These are phyloP conservation scores for Rattus rattus DNA, from an alignment of 2,113 vertebrate genomes.

Conservation along the genomic window DNA sequence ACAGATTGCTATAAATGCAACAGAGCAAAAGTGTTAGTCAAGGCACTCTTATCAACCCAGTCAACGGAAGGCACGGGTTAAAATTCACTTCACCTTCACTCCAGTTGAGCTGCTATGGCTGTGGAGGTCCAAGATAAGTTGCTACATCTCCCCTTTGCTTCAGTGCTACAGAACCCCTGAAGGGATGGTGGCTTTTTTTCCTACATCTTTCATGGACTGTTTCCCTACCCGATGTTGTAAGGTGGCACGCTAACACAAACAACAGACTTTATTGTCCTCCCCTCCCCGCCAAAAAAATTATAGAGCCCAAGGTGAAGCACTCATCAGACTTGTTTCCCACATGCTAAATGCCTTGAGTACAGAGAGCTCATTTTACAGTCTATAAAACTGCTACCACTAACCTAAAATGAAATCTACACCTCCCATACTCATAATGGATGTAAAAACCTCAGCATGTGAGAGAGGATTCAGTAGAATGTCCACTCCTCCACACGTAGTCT, in stretches of 20 bases:
- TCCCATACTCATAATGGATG: background rate
- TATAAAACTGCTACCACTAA: background rate
- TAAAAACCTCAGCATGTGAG: background rate
- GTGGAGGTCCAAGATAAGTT: background rate
- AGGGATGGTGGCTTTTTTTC: constrained; percentile 16
- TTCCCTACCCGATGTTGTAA: background rate
- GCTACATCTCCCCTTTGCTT: background rate
- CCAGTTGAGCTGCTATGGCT: background rate
- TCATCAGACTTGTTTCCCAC: constrained; percentile 8
- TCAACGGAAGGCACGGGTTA: background rate
- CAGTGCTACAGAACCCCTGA: background rate
- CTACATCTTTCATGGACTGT: background rate
- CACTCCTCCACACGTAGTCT: background rate
- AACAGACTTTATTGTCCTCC: background rate
- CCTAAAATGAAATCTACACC: constrained; percentile 3
- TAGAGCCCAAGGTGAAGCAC: background rate
- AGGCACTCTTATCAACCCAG: background rate
- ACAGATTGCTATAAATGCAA: background rate
- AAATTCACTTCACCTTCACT: background rate
- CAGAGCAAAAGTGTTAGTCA: background rate
- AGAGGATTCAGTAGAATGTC: too few species aligned
- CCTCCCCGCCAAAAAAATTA: background rate
- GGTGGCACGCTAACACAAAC: background rate
- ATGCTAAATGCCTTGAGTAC: background rate
- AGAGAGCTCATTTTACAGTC: background rate